Evolutionary conservation across 1,140 invertebrate genomes (phyloP).

Genomic region (Ladona fulva): DNA sequence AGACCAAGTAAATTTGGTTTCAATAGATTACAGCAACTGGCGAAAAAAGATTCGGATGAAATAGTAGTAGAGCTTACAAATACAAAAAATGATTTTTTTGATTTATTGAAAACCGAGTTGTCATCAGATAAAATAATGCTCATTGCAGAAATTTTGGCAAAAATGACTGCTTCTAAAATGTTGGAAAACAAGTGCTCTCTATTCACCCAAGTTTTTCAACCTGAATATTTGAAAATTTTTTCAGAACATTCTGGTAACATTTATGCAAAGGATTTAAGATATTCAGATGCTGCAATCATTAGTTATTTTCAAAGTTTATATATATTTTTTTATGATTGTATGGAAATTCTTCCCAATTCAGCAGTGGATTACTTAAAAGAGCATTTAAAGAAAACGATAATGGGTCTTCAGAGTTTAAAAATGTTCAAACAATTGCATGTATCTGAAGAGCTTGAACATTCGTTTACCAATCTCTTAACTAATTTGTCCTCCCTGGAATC

Average conservation of each 20-base stretch:
- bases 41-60: not conserved
- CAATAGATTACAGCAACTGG: not conserved
- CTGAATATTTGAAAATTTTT: not conserved
- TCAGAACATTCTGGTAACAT: not conserved
- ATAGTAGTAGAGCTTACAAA: not conserved
- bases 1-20: too few relatives aligned
- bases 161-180: not conserved
- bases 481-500: not conserved
- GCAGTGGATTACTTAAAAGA: not conserved
- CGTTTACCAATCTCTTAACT: not conserved
- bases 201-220: not conserved
- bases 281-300: not conserved
- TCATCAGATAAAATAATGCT: not conserved
- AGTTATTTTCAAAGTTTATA: not conserved
- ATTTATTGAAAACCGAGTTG: not conserved
- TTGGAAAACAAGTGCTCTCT: not conserved
- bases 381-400: not conserved
- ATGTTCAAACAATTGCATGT: not conserved
- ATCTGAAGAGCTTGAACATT: not conserved
- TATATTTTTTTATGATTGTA: not conserved
- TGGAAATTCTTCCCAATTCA: not conserved
- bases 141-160: not conserved
- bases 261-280: not conserved
- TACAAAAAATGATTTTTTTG: not conserved
- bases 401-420: not conserved